phyloP scores from a whole-genome alignment of 2,797 vertebrate genomes.

The Loris lydekkerianus region DNA sequence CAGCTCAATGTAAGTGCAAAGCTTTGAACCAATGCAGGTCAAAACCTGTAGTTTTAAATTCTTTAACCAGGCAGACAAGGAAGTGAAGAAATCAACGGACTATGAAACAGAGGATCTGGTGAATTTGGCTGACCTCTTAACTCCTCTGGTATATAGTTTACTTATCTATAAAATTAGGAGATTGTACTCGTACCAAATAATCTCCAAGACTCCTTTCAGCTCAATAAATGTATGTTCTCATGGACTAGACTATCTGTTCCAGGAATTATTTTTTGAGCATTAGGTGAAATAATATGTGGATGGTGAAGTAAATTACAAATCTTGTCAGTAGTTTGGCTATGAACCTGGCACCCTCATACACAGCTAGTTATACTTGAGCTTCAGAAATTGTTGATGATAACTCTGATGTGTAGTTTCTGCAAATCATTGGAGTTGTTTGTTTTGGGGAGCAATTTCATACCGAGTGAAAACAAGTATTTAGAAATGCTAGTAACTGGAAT shows the following conservation, averaged over 20 bases:
- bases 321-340: conserved; percentile 16
- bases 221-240: conserved; percentile 42
- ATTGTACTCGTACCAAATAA: conserved; percentile 10
- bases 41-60: conserved; percentile 7
- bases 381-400: conserved; percentile 7
- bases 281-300: conserved; percentile 31
- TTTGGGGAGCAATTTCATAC: background rate
- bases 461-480: conserved; percentile 37
- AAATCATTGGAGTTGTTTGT: conserved; percentile 10
- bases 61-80: background rate
- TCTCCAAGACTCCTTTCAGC: background rate
- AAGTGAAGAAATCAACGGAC: background rate
- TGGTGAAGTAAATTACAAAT: background rate
- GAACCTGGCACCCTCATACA: background rate
- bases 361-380: background rate
- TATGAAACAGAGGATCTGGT: background rate
- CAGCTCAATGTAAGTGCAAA: background rate
- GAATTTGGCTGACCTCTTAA: background rate
- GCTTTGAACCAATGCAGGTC: background rate
- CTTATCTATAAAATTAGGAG: conserved; percentile 27
- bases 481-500: background rate
- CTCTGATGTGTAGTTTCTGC: background rate
- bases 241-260: background rate
- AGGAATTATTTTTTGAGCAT: conserved; percentile 32
- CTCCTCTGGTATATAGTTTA: background rate